These are phyloP conservation scores for Athene cunicularia DNA, from an alignment of 2,113 vertebrate genomes.

Conservation along the genomic window DNA sequence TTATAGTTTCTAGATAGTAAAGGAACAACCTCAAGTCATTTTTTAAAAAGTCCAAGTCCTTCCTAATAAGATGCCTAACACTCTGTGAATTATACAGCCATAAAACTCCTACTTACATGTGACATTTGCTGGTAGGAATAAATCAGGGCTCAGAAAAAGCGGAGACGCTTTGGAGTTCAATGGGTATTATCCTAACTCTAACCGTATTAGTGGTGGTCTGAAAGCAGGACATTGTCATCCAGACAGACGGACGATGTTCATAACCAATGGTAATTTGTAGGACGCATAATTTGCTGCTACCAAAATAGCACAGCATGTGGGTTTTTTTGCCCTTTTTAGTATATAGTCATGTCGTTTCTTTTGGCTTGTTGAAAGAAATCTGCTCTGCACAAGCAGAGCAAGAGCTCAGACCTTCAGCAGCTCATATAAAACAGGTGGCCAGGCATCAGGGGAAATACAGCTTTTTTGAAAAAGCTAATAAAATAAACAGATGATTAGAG, in stretches of 20 bases:
- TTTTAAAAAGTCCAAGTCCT: not conserved
- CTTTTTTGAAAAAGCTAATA: constrained; percentile 25
- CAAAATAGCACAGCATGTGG: constrained; percentile 44
- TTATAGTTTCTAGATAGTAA: not conserved
- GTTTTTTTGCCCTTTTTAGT: constrained; percentile 10
- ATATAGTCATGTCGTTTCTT: not conserved
- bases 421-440: constrained; percentile 47
- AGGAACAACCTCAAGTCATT: not conserved
- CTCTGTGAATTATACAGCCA: constrained; percentile 10
- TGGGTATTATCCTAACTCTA: not conserved
- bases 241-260: constrained; percentile 21
- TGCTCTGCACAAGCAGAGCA: not conserved
- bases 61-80: constrained; percentile 44
- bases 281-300: constrained; percentile 26
- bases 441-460: not conserved
- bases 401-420: constrained; percentile 30
- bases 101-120: not conserved
- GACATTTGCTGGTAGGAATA: constrained; percentile 17
- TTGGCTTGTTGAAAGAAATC: constrained; percentile 23
- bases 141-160: not conserved
- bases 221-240: constrained; percentile 16
- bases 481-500: constrained; percentile 26
- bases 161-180: not conserved
- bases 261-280: constrained; percentile 44
- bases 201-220: not conserved